A percentile compares a stretch with the other conserved stretches of the same genome.
Conservation (phyloP, 2,888 invertebrate genomes). For the Agrenia bidenticulata region DNA sequence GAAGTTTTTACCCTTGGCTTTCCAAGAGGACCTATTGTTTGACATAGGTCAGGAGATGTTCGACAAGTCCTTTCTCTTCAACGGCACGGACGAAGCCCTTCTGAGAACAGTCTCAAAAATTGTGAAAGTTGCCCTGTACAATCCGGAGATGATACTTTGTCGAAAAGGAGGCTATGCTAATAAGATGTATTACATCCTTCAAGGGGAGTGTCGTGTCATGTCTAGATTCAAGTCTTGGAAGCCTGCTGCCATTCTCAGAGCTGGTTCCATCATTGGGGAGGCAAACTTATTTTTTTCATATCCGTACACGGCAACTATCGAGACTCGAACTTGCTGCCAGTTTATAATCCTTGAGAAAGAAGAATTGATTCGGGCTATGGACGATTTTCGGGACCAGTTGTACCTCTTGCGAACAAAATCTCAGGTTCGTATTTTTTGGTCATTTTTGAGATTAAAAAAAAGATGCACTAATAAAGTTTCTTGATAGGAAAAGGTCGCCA, state of each 20-base stretch:
- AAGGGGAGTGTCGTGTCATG: conserved; percentile 47
- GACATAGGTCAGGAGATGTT: conserved; percentile 51
- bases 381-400: conserved; percentile 31
- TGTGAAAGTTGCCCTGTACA: conserved; percentile 44
- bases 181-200: conserved; percentile 49
- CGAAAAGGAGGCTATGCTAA: conserved; percentile 39
- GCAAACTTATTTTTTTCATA: conserved; percentile 46
- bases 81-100: conserved; percentile 44
- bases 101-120: conserved; percentile 40
- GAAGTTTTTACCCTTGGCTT: conserved; percentile 30
- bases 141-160: conserved; percentile 49
- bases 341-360: conserved; percentile 43
- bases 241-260: conserved; percentile 36
- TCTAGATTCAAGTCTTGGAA: conserved; percentile 37
- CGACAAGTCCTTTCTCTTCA: conserved; percentile 47
- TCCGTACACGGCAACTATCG: conserved; percentile 44
- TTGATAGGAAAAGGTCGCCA: conserved; percentile 20
- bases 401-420: conserved; percentile 11
- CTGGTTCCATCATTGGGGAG: conserved; percentile 50
- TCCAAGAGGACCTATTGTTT: conserved; percentile 40
- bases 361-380: conserved; percentile 36
- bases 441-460: conserved; percentile 12
- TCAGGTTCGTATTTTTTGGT: conserved; percentile 13
- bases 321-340: conserved; percentile 49
- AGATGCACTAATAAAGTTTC: neutral